A percentile compares a stretch with the other conserved stretches of the same genome.
These are phyloP conservation scores for Norana najaformis DNA, from an alignment of 2,888 invertebrate genomes.

Conservation along the genomic window DNA sequence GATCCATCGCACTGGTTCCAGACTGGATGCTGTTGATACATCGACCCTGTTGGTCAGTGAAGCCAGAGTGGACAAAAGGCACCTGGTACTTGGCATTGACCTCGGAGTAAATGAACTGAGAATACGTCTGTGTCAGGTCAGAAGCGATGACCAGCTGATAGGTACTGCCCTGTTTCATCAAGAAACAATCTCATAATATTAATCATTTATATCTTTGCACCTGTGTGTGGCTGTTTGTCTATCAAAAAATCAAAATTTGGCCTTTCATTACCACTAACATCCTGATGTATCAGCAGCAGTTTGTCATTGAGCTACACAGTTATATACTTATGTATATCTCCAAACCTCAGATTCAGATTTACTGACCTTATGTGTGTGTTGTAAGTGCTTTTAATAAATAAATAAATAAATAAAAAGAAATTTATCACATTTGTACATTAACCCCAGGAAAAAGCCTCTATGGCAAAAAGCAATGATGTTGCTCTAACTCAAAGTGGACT, in stretches of 20 bases:
- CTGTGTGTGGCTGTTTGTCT: too few relatives aligned
- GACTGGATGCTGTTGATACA: constrained; percentile 26
- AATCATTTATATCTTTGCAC: not conserved
- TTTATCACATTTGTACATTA: not conserved
- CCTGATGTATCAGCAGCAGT: too few relatives aligned
- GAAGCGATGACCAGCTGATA: constrained; percentile 32
- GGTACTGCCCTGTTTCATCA: constrained; percentile 32
- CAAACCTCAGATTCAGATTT: too few relatives aligned
- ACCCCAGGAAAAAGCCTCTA: not conserved
- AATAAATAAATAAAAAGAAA: too few relatives aligned
- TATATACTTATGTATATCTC: too few relatives aligned
- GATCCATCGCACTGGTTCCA: constrained; percentile 30
- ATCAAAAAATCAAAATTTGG: too few relatives aligned
- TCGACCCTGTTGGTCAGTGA: constrained; percentile 25
- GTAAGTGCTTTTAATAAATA: too few relatives aligned
- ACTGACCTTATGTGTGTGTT: too few relatives aligned
- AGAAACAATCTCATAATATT: not conserved
- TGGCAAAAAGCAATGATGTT: not conserved
- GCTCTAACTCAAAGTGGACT: not conserved
- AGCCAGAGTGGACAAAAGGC: constrained; percentile 26
- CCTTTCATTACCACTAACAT: too few relatives aligned
- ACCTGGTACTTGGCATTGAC: constrained; percentile 32
- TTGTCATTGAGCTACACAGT: too few relatives aligned
- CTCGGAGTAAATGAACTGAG: constrained; percentile 23
- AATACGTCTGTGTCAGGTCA: constrained; percentile 1